phyloP scores from a whole-genome alignment of 1,140 invertebrate genomes.

The Ridgeia piscesae region DNA sequence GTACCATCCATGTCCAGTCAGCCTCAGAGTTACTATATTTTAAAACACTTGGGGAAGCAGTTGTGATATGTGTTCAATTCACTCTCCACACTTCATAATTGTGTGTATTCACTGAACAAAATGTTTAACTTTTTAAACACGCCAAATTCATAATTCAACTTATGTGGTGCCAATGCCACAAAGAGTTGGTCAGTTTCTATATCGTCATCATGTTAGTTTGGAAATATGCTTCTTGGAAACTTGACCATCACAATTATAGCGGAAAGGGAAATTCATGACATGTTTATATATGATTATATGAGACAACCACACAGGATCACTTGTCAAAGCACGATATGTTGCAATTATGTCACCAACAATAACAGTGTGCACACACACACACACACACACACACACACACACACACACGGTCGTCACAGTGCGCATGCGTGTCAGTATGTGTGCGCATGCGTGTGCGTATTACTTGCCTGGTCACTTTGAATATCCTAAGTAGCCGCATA shows the following conservation, averaged over 20 bases:
- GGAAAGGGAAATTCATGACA: not conserved
- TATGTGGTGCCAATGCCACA: not conserved
- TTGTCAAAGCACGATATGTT: not conserved
- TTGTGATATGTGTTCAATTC: not conserved
- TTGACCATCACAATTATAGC: not conserved
- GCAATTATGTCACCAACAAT: not conserved
- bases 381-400: too few species aligned
- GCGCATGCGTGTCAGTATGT: not conserved
- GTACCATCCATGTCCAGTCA: not conserved
- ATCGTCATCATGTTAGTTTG: not conserved
- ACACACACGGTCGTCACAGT: not conserved
- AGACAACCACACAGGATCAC: not conserved
- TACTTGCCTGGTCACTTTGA: constrained; percentile 82
- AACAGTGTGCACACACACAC: constrained; percentile 3
- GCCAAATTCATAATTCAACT: not conserved
- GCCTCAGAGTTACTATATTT: not conserved
- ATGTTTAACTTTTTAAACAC: not conserved
- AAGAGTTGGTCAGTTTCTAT: not conserved
- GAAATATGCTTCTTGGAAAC: not conserved
- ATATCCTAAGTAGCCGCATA: constrained; percentile 95
- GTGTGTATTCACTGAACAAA: not conserved
- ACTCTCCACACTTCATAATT: not conserved
- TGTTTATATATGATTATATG: not conserved
- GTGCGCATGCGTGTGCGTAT: not conserved
- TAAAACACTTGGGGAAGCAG: not conserved